Percentiles rank a stretch among this genome's conserved stretches.
These are phyloP conservation scores for Tupiocoris notatus DNA, from an alignment of 2,888 invertebrate genomes.

Conservation along the genomic window DNA sequence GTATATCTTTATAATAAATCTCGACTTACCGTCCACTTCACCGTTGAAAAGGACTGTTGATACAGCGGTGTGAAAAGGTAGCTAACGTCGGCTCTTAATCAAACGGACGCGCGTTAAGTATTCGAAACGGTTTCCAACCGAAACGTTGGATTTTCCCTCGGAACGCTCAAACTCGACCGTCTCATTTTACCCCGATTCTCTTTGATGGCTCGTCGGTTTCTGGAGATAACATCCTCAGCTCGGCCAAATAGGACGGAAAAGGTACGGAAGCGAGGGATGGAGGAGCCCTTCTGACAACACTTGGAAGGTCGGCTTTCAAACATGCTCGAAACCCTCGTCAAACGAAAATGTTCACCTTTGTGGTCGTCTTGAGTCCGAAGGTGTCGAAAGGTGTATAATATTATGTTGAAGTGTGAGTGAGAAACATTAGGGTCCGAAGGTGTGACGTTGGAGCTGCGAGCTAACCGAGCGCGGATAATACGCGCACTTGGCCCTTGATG, in stretches of 20 bases:
- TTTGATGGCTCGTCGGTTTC: not conserved
- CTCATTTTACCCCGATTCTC: not conserved
- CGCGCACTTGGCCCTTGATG: not conserved
- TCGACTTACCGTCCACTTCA: too few species aligned
- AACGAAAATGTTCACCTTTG: not conserved
- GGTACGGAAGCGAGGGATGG: not conserved
- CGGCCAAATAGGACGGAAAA: not conserved
- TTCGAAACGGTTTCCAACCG: not conserved
- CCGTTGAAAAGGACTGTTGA: too few species aligned
- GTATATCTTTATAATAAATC: too few species aligned
- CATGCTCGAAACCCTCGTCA: not conserved
- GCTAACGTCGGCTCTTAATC: too few species aligned
- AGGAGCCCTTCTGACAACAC: not conserved
- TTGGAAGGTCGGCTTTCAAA: not conserved
- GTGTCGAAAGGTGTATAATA: not conserved
- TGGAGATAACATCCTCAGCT: not conserved
- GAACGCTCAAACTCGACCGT: not conserved
- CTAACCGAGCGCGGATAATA: not conserved
- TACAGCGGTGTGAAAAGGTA: too few species aligned
- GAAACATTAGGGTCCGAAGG: not conserved
- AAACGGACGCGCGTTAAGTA: too few species aligned
- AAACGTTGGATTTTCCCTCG: not conserved
- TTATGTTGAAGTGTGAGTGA: not conserved
- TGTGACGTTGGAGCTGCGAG: not conserved
- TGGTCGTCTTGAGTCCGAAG: not conserved